Percentiles rank a stretch among this genome's conserved stretches.
These are phyloP conservation scores for Trichopria drosophilae DNA, from an alignment of 2,888 invertebrate genomes.

Conservation along the genomic window DNA sequence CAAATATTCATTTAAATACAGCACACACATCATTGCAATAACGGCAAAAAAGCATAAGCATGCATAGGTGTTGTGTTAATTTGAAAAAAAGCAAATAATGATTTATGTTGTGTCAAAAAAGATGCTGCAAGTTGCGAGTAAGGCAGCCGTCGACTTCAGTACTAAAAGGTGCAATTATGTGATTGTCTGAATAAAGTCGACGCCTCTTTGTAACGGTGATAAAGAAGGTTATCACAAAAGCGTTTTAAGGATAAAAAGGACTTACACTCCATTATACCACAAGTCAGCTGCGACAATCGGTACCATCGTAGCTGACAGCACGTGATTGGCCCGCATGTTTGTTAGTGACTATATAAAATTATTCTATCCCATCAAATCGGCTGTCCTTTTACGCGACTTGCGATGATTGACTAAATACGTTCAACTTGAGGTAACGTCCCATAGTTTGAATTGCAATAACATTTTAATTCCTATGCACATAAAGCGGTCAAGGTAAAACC, in stretches of 20 bases:
- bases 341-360: slow-evolving; percentile 39
- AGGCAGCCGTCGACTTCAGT: slow-evolving; percentile 31
- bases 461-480: slow-evolving; percentile 18
- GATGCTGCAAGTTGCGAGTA: too few species aligned
- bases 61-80: too few species aligned
- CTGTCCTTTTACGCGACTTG: slow-evolving; percentile 17
- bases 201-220: slow-evolving; percentile 20
- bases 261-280: slow-evolving; percentile 56
- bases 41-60: slow-evolving; percentile 15
- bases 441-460: slow-evolving; percentile 15
- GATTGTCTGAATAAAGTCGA: slow-evolving; percentile 24
- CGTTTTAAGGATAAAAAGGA: slow-evolving; percentile 33
- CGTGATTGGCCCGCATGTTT: slow-evolving; percentile 48
- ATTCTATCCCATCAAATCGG: not conserved
- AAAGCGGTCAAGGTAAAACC: slow-evolving; percentile 15
- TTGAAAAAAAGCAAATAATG: slow-evolving; percentile 11
- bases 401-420: slow-evolving; percentile 12
- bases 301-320: slow-evolving; percentile 49
- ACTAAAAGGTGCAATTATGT: slow-evolving; percentile 8
- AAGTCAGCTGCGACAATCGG: slow-evolving; percentile 52
- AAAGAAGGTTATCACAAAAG: slow-evolving; percentile 17
- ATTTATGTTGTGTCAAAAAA: too few species aligned
- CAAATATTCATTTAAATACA: too few species aligned
- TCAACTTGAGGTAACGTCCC: slow-evolving; percentile 15
- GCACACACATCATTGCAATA: too few species aligned